phyloP scores from a whole-genome alignment of 2,888 invertebrate genomes.

The Acleris laterana region DNA sequence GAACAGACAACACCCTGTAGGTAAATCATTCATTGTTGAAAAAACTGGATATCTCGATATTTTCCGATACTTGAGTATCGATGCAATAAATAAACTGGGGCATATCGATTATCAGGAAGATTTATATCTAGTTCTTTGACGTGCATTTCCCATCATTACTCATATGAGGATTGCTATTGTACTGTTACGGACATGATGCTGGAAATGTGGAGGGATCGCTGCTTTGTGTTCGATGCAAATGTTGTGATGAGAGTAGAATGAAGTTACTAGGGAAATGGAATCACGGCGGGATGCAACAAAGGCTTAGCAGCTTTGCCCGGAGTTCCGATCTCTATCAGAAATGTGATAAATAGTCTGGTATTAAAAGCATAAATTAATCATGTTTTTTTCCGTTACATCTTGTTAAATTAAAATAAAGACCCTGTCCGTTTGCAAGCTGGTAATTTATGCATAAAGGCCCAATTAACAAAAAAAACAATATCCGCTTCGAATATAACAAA shows the following conservation, averaged over 20 bases:
- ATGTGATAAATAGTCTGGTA: not conserved
- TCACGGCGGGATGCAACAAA: conserved; percentile 12
- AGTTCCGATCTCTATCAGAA: not conserved
- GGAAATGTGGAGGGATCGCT: conserved; percentile 11
- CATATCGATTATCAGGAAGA: conserved; percentile 78
- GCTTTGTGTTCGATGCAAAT: conserved; percentile 24
- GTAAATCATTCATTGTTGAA: conserved; percentile 75
- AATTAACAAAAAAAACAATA: no score
- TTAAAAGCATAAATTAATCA: not conserved
- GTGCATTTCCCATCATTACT: conserved; percentile 71
- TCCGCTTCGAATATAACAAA: no score
- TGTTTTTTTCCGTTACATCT: no score
- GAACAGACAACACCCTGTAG: conserved; percentile 49
- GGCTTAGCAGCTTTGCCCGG: conserved; percentile 1
- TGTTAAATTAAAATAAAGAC: no score
- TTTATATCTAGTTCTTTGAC: conserved; percentile 75
- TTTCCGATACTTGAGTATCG: conserved; percentile 60
- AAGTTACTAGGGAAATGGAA: conserved; percentile 8
- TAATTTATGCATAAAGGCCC: no score
- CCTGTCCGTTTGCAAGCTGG: no score
- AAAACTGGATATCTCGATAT: conserved; percentile 56
- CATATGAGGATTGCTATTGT: conserved; percentile 65
- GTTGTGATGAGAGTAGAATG: conserved; percentile 21
- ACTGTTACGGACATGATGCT: conserved; percentile 26
- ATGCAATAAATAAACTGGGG: conserved; percentile 76